phyloP scores from a whole-genome alignment of 2,113 vertebrate genomes.

The Saiga tatarica region DNA sequence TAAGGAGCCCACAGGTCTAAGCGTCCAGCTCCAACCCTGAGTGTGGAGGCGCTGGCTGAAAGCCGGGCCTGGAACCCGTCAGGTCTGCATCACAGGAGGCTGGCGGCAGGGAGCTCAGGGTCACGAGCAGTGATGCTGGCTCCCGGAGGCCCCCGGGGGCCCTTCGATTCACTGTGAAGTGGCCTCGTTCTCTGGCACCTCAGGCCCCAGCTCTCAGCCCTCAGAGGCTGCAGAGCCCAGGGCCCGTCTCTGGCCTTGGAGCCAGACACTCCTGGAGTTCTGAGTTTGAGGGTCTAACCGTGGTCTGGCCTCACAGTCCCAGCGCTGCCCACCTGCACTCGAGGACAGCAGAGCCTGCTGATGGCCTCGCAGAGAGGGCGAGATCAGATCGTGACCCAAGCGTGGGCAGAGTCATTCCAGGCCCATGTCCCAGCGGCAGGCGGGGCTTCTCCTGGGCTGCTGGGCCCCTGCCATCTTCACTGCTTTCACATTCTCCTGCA shows the following conservation, averaged over 20 bases:
- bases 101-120: neutral
- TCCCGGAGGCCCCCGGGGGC: fast-evolving
- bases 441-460: neutral
- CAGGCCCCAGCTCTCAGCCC: neutral
- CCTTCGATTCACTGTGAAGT: fast-evolving
- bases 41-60: neutral
- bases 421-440: fast-evolving
- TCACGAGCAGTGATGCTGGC: fast-evolving
- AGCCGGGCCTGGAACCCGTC: fast-evolving
- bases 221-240: neutral
- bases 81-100: fast-evolving
- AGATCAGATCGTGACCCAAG: neutral
- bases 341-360: neutral
- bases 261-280: fast-evolving
- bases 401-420: fast-evolving
- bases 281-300: no score
- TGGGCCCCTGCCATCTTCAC: neutral
- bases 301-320: neutral
- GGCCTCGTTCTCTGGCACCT: fast-evolving
- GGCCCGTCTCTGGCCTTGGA: neutral
- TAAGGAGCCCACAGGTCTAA: neutral
- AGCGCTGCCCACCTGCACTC: no score
- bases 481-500: fast-evolving
- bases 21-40: fast-evolving
- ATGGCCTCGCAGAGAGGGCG: neutral